A percentile compares a stretch with the other conserved stretches of the same genome.
Evolutionary conservation across 2,888 invertebrate genomes (phyloP).

Genomic region (Apotomis betuletana): DNA sequence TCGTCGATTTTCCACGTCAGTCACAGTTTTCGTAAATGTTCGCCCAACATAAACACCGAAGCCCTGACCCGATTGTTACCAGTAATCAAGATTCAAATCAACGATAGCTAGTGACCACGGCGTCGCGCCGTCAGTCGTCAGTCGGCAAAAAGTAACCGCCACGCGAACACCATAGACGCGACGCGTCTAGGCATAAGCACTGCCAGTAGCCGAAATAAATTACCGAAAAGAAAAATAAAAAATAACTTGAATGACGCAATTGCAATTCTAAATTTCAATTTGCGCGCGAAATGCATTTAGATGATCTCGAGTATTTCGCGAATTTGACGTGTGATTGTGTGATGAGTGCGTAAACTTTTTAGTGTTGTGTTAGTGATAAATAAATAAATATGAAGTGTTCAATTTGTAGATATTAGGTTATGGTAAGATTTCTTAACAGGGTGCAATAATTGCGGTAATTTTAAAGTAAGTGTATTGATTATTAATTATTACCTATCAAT

Average conservation of each 20-base stretch:
- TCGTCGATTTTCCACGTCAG: conserved; percentile 27
- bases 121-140: conserved; percentile 59
- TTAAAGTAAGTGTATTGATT: conserved; percentile 17
- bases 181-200: conserved; percentile 47
- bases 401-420: conserved; percentile 48
- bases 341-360: conserved; percentile 38
- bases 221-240: conserved; percentile 50
- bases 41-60: conserved; percentile 51
- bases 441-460: conserved; percentile 1
- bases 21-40: conserved; percentile 38
- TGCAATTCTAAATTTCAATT: conserved; percentile 63
- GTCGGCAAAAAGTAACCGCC: conserved; percentile 71
- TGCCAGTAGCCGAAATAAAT: conserved; percentile 50
- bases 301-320: conserved; percentile 49
- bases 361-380: conserved; percentile 29
- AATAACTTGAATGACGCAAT: conserved; percentile 53
- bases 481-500: neutral
- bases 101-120: conserved; percentile 78
- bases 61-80: conserved; percentile 75
- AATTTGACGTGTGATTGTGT: conserved; percentile 48
- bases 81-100: conserved; percentile 78
- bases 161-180: conserved; percentile 59
- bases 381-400: conserved; percentile 45
- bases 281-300: conserved; percentile 57
- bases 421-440: conserved; percentile 53